These are phyloP conservation scores for Cosmorhoe ocellata DNA, from an alignment of 2,888 invertebrate genomes.

Conservation along the genomic window DNA sequence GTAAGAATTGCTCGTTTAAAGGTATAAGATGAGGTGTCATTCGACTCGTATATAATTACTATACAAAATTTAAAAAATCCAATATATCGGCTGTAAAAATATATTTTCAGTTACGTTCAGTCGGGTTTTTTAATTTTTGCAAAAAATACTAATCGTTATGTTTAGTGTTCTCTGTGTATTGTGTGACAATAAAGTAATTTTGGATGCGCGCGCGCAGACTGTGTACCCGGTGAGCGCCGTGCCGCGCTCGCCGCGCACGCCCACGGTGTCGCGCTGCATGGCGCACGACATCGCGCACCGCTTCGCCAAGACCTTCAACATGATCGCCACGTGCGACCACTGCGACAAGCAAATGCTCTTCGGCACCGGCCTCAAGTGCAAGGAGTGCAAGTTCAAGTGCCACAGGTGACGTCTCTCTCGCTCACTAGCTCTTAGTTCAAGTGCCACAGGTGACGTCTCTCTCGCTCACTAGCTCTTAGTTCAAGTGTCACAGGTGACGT, in stretches of 20 bases:
- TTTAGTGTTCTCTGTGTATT: neutral
- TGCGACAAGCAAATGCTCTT: conserved; percentile 95
- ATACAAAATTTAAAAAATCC: too few relatives aligned
- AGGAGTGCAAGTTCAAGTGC: conserved; percentile 96
- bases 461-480: too few relatives aligned
- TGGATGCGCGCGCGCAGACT: conserved; percentile 15
- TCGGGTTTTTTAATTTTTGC: too few relatives aligned
- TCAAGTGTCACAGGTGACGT: neutral
- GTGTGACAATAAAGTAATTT: too few relatives aligned
- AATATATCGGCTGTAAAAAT: too few relatives aligned
- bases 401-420: conserved; percentile 84
- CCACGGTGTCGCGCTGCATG: conserved; percentile 88
- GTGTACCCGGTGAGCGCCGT: conserved; percentile 49
- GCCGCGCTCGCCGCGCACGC: conserved; percentile 88
- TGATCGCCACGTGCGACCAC: conserved; percentile 94
- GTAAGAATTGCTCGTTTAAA: too few relatives aligned
- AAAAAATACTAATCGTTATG: too few relatives aligned
- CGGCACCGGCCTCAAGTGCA: conserved; percentile 92
- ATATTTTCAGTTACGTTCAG: too few relatives aligned
- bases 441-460: conserved; percentile 88
- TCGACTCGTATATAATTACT: too few relatives aligned
- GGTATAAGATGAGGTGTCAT: too few relatives aligned
- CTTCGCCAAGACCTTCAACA: conserved; percentile 93
- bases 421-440: too few relatives aligned
- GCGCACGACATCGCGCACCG: conserved; percentile 94